phyloP scores from a whole-genome alignment of 2,113 vertebrate genomes.

The Mionectes macconnelli region DNA sequence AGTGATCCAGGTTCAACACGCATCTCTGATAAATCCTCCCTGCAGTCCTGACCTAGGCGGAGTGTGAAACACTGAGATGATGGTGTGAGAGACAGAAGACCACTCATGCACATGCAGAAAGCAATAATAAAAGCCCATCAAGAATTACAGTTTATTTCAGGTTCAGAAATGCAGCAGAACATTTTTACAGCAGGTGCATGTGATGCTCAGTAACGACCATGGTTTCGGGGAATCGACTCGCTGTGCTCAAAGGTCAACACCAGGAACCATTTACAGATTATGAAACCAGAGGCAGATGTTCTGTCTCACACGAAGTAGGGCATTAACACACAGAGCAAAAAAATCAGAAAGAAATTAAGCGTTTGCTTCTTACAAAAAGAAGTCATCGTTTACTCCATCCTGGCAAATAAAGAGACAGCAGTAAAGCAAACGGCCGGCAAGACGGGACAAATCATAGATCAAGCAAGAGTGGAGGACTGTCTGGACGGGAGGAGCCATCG shows the following conservation, averaged over 20 bases:
- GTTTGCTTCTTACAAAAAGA: constrained; percentile 38
- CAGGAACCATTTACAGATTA: constrained; percentile 50
- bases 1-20: neutral
- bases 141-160: constrained; percentile 75
- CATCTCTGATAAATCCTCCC: neutral
- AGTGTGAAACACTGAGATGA: neutral
- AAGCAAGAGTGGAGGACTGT: constrained; percentile 50
- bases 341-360: constrained; percentile 29
- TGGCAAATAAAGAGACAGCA: constrained; percentile 61
- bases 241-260: constrained; percentile 58
- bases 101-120: neutral
- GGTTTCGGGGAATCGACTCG: constrained; percentile 47
- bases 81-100: neutral
- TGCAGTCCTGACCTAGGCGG: neutral
- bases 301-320: constrained; percentile 42
- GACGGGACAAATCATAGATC: constrained; percentile 39
- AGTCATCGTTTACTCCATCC: constrained; percentile 8
- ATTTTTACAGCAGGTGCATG: constrained; percentile 72
- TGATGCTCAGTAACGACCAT: constrained; percentile 51
- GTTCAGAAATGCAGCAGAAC: constrained; percentile 72
- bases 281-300: constrained; percentile 47
- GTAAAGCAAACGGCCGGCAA: constrained; percentile 36
- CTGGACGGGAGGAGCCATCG: constrained; percentile 49
- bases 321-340: constrained; percentile 52
- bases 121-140: constrained; percentile 60